A percentile compares a stretch with the other conserved stretches of the same genome.
These are phyloP conservation scores for Torymus aiolomorphi DNA, from an alignment of 2,888 invertebrate species.

Conservation along the genomic window DNA sequence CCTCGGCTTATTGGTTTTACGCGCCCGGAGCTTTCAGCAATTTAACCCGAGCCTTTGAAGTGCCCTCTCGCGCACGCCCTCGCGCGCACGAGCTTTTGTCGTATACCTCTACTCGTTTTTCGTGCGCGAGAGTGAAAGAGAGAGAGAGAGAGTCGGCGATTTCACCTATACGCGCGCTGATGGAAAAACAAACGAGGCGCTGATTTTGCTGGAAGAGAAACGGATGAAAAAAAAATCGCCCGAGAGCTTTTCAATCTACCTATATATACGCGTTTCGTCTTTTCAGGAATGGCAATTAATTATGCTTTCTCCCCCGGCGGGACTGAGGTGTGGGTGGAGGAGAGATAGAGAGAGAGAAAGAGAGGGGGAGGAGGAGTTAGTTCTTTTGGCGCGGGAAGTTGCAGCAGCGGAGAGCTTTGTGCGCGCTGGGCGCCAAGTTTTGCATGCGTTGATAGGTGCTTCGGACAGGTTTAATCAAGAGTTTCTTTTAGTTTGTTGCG, in stretches of 20 bases:
- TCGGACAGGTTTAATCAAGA: slow-evolving; percentile 38
- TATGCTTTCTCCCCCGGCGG: slow-evolving; percentile 19
- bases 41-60: slow-evolving; percentile 63
- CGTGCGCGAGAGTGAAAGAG: not conserved
- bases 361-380: not conserved
- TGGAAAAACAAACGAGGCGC: slow-evolving; percentile 17
- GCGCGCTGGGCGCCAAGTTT: too few relatives aligned
- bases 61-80: slow-evolving; percentile 28
- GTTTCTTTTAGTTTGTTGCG: not conserved
- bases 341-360: too few relatives aligned
- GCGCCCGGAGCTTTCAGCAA: slow-evolving; percentile 65
- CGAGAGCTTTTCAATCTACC: slow-evolving; percentile 27
- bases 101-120: slow-evolving; percentile 10
- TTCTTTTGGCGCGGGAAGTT: not conserved
- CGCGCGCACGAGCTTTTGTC: not conserved
- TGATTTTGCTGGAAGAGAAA: not conserved
- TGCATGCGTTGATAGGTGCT: slow-evolving; percentile 8
- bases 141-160: not conserved
- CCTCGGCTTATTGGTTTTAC: slow-evolving; percentile 65
- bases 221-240: not conserved
- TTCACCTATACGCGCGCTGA: too few relatives aligned
- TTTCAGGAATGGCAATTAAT: slow-evolving; percentile 42
- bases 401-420: too few relatives aligned
- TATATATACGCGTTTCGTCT: not conserved
- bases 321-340: not conserved